Percentiles rank a stretch among this genome's conserved stretches.
These are phyloP conservation scores for Pseudococcus longispinus DNA, from an alignment of 2,888 invertebrate species.

Conservation along the genomic window DNA sequence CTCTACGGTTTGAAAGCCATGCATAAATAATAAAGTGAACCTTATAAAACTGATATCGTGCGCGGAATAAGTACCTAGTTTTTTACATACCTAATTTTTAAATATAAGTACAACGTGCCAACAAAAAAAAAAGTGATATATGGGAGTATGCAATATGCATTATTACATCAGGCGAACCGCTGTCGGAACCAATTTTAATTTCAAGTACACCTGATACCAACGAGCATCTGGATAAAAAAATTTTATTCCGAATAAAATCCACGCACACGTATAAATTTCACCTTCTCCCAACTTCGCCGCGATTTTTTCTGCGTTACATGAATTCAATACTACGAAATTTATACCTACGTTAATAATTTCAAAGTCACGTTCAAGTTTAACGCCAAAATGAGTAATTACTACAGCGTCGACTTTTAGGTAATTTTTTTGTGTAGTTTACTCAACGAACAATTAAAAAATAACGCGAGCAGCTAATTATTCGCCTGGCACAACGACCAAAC, in stretches of 20 bases:
- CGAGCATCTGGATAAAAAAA: background rate
- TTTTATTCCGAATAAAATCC: background rate
- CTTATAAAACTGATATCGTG: background rate
- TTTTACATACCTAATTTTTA: background rate
- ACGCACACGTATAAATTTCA: background rate
- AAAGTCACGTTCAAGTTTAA: constrained; percentile 29
- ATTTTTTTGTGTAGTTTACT: background rate
- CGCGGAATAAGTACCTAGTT: background rate
- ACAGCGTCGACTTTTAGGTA: background rate
- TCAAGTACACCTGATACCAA: background rate
- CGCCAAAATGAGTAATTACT: background rate
- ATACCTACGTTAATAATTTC: background rate
- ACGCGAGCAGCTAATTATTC: constrained; percentile 15
- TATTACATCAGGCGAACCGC: background rate
- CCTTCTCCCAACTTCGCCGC: background rate
- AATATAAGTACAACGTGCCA: background rate
- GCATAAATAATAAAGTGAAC: background rate
- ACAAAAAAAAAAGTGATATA: background rate
- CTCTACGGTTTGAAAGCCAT: background rate
- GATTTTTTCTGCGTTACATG: background rate
- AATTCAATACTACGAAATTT: background rate
- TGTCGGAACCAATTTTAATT: background rate
- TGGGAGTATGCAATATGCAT: background rate
- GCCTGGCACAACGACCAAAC: background rate
- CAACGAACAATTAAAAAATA: constrained; percentile 15